Evolutionary conservation across 2,113 vertebrate species (phyloP).

Genomic region (Entomyzon cyanotis): DNA sequence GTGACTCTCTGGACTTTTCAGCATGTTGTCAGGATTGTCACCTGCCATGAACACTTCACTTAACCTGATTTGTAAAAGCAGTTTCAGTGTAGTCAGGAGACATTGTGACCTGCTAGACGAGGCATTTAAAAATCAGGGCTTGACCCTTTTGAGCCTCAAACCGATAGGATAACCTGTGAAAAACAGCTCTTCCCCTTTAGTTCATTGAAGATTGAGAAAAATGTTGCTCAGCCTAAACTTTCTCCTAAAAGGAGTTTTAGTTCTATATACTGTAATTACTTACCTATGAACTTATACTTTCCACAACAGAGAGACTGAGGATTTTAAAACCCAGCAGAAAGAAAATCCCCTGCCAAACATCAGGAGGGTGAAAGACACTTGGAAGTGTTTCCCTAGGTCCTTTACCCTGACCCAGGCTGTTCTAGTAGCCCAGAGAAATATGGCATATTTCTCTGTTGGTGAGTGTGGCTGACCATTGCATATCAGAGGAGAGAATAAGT

Average conservation of each 20-base stretch:
- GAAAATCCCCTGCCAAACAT: background rate
- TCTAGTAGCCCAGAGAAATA: background rate
- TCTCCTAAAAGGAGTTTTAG: conserved; percentile 14
- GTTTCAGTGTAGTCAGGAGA: background rate
- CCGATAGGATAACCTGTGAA: conserved; percentile 11
- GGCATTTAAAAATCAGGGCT: background rate
- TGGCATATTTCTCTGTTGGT: background rate
- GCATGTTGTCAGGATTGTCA: background rate
- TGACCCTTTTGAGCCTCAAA: background rate
- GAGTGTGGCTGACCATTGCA: background rate
- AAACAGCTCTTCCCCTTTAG: background rate
- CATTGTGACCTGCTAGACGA: background rate
- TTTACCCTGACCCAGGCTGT: background rate
- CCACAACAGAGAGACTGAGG: background rate
- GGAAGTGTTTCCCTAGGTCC: background rate
- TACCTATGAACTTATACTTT: background rate
- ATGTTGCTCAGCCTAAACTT: conserved; percentile 15
- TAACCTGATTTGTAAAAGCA: background rate
- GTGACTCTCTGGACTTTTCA: background rate
- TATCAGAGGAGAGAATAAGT: background rate
- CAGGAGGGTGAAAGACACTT: background rate
- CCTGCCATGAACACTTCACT: background rate
- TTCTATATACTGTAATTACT: conserved; percentile 25
- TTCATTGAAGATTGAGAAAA: conserved; percentile 13
- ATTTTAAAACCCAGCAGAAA: background rate